Base-by-base conservation (phyloP, 1,140 invertebrate genomes). In the Caenorhabditis tropicalis region DNA sequence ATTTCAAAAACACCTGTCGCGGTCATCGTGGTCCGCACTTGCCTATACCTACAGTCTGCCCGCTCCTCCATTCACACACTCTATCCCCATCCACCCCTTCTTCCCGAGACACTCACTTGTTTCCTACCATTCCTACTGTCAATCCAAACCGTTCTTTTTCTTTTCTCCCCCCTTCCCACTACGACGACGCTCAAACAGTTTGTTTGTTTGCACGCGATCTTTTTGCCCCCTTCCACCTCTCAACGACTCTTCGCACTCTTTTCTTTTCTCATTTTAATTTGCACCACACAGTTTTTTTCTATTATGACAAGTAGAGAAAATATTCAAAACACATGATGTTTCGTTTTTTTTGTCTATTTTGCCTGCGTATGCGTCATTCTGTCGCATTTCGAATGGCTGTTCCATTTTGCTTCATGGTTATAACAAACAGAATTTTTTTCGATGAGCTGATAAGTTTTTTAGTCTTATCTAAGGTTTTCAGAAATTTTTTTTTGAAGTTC, bases 71-170 rank as follows among this genome's bases (percentile, higher is more conserved):
- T 21, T 43, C 36, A 12, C n/a, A 36, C 36, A 46, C 21, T n/a
- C n/a, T 74, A 27, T 74, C 24, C 53, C 5, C 5, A n/a, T n/a
- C 21, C 24, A 2, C n/a, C n/a, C 36, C n/a, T n/a, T 24, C 21
- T 10, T 46, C 65, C 15, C 19, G 33, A 74, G 29, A 74, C 10
- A 36, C 3, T 46, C 43, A 10, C n/a, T 74, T 29, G n/a, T 31
- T 43, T 74, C 36, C 36, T 74, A 43, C n/a, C 15, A 43, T 74
- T 74, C 65, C 36, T 74, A 74, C 65, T 74, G 65, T 74, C 65
- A 74, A 74, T 74, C 65, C 65, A 74, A 33, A 74, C 65, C 65
- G 65, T 74, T 74, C 65, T 46, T 31, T n/a, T 19, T 46, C n/a
- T 31, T 74, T 74, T 43, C 36, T 24, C 65, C n/a, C n/a, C 36